phyloP scores from a whole-genome alignment of 2,113 vertebrate genomes.

The Bubo bubo region DNA sequence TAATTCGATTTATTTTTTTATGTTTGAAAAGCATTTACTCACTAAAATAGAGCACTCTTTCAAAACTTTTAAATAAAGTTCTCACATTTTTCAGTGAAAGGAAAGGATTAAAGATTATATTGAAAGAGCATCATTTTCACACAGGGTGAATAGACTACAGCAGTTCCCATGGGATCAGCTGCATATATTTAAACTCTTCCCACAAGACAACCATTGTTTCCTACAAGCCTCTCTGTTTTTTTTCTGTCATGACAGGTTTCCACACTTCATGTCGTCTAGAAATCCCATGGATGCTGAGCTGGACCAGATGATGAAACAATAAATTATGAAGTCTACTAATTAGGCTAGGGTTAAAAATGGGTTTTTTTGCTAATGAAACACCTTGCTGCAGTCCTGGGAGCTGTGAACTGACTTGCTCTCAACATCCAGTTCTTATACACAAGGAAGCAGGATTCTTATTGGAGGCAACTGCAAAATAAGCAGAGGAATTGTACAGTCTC shows the following conservation, averaged over 20 bases:
- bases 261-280: background rate
- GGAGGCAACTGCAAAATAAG: background rate
- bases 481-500: background rate
- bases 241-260: slow-evolving; percentile 29
- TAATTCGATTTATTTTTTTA: slow-evolving; percentile 19
- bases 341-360: background rate
- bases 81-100: slow-evolving; percentile 66
- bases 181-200: slow-evolving; percentile 62
- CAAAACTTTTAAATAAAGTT: slow-evolving; percentile 53
- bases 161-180: slow-evolving; percentile 72
- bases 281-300: background rate
- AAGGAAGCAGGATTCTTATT: background rate
- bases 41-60: background rate
- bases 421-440: background rate
- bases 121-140: slow-evolving; percentile 75
- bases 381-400: background rate
- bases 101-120: slow-evolving; percentile 73
- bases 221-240: background rate
- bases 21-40: background rate
- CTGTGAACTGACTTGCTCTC: background rate
- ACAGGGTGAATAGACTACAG: slow-evolving; percentile 46
- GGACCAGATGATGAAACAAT: background rate
- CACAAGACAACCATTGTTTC: slow-evolving; percentile 70
- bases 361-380: background rate
- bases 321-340: background rate